Base-by-base conservation (phyloP, 1,140 invertebrate genomes). In the Nebria ingens region DNA sequence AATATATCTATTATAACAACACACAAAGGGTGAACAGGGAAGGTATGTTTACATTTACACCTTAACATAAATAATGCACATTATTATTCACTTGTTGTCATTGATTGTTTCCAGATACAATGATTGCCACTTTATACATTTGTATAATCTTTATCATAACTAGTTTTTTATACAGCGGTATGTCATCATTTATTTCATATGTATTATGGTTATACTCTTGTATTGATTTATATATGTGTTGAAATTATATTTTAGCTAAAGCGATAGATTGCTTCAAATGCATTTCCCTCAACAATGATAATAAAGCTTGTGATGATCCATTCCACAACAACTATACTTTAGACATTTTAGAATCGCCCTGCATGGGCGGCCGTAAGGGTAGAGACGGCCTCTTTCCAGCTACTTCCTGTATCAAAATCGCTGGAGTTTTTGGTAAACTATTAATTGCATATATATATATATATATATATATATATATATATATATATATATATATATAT, bases 251-350 rank as follows among this genome's bases (percentile, higher is more conserved):
- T 58, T 23, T 53, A 83, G 81, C 70, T 3, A 65, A 70, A 25
- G 75, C 79, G 29, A 93, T 98, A 65, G 94, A 97, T 69, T 98
- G 94, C 70, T 98, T 96, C 76, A 94, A 94, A 68, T 98, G 95
- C 68, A 88, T 93, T 13, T 97, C 94, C 1, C 81, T 93, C 68
- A 91, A 93, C 69, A 86, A 89, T 9, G 76, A 82, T 63, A 93
- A 94, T 68, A 81, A 80, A 57, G 81, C 85, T 1, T 97, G 94
- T 70, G 94, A 98, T 68, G 95, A 98, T 74, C 91, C 93, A 0
- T 98, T 98, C 74, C 94, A 98, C 73, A 93, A 94, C 68, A 93
- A 94, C 71, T 89, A 85, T 60, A 91, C 89, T 1, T 70, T 81
- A 19, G 80, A 82, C 56, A 86, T 93, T 66, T 77, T 92, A 45